Evolutionary conservation across 2,113 vertebrate species (phyloP), one percentile per base, ranked within the genome.

Genomic region (Thalassoma bifasciatum): DNA sequence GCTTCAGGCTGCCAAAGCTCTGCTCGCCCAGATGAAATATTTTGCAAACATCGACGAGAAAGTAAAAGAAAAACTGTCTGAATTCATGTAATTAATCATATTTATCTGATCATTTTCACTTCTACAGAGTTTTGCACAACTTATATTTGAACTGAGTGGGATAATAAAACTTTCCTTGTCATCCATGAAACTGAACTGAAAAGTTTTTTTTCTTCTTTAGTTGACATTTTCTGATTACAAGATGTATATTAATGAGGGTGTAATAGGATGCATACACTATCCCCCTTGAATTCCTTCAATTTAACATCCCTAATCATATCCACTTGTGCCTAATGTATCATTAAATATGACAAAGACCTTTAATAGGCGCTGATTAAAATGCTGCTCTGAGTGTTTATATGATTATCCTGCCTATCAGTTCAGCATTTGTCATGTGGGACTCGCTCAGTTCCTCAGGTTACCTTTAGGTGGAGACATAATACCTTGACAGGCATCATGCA

Each of bases 11-110:
- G 96, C 96, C 74, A 98, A 95, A 94, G 91, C 88, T 59, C 91
- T 97, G 68, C 93, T 99, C 63, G 82, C 77, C 79, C 95, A 95
- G 90, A 97, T 99, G 97, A 97, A 95, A 62, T 99, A 98, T 81
- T 96, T 96, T 91, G 91, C 94, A 69, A 99, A 97, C 86, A 81
- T 99, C 59, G 93, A 97, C 76, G 96, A 97, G 86, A 97, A 97
- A 89, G 93, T 99, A 44, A 99, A 97, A 83, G 91, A 94, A 54
- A 97, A 95, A 94, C 95, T 95, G 82, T 89, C 93, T n/a, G 86
- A 93, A 52, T 90, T 92, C 47, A 94, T 93, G 94, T 92, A 60
- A 36, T 53, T 54, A 10, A 5, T 1, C 3, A 4, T 11, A 63
- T 59, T 56, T 24, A 11, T 81, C 62, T 14, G 1, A 62, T 52